Conservation (phyloP, 1,140 invertebrate genomes). For the Mylabris phalerata region DNA sequence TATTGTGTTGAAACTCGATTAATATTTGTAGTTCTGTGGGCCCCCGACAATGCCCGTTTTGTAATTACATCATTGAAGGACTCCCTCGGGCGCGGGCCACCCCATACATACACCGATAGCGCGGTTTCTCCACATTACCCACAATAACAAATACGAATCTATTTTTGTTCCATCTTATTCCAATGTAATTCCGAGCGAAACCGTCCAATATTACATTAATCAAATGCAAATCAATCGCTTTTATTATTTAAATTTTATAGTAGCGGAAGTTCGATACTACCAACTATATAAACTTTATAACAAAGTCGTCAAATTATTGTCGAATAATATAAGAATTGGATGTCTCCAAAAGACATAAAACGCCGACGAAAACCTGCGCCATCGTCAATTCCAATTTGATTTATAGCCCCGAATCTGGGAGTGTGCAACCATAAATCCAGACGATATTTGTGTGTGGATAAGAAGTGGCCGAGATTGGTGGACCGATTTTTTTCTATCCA, state of each 20-base stretch:
- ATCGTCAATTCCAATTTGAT: slow-evolving; percentile 11
- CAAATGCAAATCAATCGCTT: slow-evolving; percentile 16
- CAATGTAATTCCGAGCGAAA: too few species aligned
- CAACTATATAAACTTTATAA: too few species aligned
- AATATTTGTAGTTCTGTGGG: slow-evolving; percentile 41
- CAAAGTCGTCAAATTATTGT: too few species aligned
- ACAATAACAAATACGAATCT: too few species aligned
- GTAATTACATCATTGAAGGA: slow-evolving; percentile 29
- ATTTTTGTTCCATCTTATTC: too few species aligned
- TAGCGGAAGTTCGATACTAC: neutral
- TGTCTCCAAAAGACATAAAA: too few species aligned
- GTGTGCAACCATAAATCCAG: slow-evolving; percentile 9
- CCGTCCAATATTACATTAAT: too few species aligned
- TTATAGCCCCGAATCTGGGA: slow-evolving; percentile 6
- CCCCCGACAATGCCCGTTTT: slow-evolving; percentile 32
- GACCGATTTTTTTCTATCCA: too few species aligned
- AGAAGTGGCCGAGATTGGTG: neutral
- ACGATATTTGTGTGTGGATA: too few species aligned
- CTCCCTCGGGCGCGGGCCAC: neutral
- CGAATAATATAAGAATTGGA: too few species aligned
- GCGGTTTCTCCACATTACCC: too few species aligned
- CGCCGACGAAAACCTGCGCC: neutral
- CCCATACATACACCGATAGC: neutral
- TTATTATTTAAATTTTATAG: slow-evolving; percentile 14
- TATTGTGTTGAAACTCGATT: slow-evolving; percentile 42